Conservation (phyloP, 2,888 invertebrate species). For the Petrolisthes manimaculis region DNA sequence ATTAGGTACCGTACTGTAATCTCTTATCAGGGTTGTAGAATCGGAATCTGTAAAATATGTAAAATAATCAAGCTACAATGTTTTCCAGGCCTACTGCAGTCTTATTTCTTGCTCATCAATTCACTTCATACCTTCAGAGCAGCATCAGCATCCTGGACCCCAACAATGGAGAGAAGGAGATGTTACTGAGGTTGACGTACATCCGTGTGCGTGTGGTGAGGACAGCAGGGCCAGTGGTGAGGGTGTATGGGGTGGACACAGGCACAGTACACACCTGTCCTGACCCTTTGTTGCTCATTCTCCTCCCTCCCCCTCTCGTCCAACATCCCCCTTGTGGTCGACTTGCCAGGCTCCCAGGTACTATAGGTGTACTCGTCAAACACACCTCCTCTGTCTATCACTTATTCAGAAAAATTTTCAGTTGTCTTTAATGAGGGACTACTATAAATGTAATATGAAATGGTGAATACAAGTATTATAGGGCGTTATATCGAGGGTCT, state of each 20-base stretch:
- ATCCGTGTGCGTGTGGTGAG: conserved; percentile 50
- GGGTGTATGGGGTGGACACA: conserved; percentile 49
- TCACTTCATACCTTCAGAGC: not conserved
- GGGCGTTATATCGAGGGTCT: not conserved
- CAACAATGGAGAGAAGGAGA: not conserved
- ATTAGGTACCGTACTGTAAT: too few relatives aligned
- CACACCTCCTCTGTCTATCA: too few relatives aligned
- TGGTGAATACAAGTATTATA: too few relatives aligned
- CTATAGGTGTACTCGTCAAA: too few relatives aligned
- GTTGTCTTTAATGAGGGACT: too few relatives aligned
- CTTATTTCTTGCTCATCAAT: too few relatives aligned
- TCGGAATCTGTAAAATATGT: too few relatives aligned
- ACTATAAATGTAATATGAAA: not conserved
- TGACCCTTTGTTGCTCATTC: not conserved
- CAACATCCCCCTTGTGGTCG: conserved; percentile 37
- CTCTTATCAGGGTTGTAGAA: too few relatives aligned
- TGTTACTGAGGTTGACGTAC: not conserved
- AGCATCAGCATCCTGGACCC: not conserved
- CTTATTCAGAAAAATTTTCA: too few relatives aligned
- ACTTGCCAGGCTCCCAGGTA: conserved; percentile 45
- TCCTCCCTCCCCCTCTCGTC: conserved; percentile 32
- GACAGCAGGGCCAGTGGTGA: conserved; percentile 15
- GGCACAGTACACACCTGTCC: conserved; percentile 19
- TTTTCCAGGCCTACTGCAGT: too few relatives aligned
- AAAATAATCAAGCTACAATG: too few relatives aligned